Conservation (phyloP, 2,888 invertebrate species). For the Drosophila koepferae region DNA sequence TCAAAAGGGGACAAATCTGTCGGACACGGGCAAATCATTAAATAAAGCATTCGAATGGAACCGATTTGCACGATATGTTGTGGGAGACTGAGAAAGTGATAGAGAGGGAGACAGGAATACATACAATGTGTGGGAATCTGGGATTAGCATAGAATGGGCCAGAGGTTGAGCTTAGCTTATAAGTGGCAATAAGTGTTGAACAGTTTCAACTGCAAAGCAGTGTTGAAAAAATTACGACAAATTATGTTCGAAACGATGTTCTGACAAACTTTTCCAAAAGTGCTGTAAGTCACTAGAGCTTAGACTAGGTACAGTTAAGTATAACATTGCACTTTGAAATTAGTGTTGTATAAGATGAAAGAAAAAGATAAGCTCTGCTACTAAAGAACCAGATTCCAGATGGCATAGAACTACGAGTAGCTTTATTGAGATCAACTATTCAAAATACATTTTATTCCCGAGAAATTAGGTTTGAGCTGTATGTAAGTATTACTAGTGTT, state of each 20-base stretch:
- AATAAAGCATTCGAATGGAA: conserved; percentile 64
- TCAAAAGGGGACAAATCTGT: conserved; percentile 33
- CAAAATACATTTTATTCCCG: neutral
- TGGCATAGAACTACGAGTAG: neutral
- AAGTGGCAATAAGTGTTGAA: neutral
- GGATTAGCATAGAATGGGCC: conserved; percentile 3
- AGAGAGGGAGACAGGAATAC: neutral
- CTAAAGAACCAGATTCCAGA: neutral
- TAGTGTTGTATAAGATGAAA: neutral
- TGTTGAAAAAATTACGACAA: no score
- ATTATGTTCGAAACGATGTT: no score
- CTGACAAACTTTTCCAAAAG: no score
- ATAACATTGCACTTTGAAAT: no score
- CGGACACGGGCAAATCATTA: conserved; percentile 38
- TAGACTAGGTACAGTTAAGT: no score
- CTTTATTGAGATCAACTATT: neutral
- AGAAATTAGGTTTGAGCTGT: neutral
- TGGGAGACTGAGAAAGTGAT: neutral
- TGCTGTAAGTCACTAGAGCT: no score
- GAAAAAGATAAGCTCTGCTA: neutral
- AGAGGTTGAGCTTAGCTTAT: neutral
- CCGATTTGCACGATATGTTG: conserved; percentile 26
- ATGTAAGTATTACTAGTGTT: neutral
- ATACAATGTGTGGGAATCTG: neutral
- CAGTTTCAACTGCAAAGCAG: neutral